Conservation (phyloP, 2,888 invertebrate genomes). For the Heteromurus nitidus region DNA sequence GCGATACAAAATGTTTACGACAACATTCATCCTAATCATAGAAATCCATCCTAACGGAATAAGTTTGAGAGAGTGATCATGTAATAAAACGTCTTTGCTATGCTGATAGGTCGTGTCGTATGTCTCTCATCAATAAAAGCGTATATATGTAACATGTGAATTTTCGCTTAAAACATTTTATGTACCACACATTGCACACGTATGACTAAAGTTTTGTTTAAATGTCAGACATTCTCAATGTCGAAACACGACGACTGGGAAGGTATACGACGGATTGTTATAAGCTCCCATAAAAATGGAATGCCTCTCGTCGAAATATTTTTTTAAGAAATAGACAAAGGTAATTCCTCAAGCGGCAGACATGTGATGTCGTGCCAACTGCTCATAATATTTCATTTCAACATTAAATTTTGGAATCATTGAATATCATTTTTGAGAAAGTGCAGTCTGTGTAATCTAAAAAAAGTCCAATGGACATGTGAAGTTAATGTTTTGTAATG, state of each 20-base stretch:
- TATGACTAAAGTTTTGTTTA: no score
- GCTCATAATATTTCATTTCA: slow-evolving; percentile 22
- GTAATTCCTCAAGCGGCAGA: not conserved
- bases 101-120: no score
- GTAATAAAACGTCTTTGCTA: no score
- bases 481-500: not conserved
- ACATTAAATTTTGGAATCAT: slow-evolving; percentile 10
- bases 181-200: no score
- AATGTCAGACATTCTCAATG: no score
- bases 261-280: not conserved
- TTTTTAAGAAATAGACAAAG: not conserved
- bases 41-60: no score
- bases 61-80: no score
- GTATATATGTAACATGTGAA: no score
- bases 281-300: not conserved
- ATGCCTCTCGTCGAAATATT: not conserved
- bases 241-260: not conserved
- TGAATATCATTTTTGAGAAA: slow-evolving; percentile 11
- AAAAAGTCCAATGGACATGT: slow-evolving; percentile 12
- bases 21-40: no score
- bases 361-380: slow-evolving; percentile 15
- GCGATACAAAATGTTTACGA: no score
- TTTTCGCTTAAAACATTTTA: no score
- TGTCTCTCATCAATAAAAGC: no score
- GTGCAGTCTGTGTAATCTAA: not conserved